Evolutionary conservation across 2,888 invertebrate species (phyloP), one percentile per base, ranked within the genome.

Genomic region (Limnephilus rhombicus): DNA sequence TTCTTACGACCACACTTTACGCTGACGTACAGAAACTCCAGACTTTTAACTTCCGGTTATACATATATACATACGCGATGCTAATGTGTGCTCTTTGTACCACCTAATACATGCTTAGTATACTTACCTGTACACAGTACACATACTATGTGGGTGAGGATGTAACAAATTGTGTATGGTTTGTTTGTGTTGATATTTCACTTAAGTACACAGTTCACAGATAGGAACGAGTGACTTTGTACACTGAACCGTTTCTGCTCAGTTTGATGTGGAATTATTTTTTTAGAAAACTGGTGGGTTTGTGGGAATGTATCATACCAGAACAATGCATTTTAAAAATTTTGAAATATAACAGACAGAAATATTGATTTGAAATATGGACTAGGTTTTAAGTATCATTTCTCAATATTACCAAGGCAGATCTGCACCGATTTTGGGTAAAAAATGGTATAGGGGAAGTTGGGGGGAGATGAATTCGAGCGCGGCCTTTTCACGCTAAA

Each of bases 1-100:
- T 91, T 45, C 90, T 92, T 88, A 37, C 29, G 41, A 86, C 41
- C 86, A 86, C 29, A 86, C 86, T 86, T 86, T n/a, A 37, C 41
- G 7, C 90, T 80, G 90, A 86, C 18, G 81, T 80, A 89, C 92
- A 91, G 90, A 90, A 82, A 89, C 89, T 83, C 80, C 89, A 86
- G 53, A 91, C 90, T 86, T 45, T 87, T 89, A 41, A 92, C 92
- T 92, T 92, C 92, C 92, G 91, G 80, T 82, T 31, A 91, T 89
- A 90, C 80, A 85, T 86, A 90, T 86, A 85, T 86, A 68, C 68
- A 24, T n/a, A 68, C 68, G 0, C 24, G 9, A n/a, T 68, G 4
- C 68, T 68, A 68, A 68, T 68, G 68, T 68, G 68, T 68, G 68
- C 9, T 68, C n/a, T 24, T 18, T 68, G 68, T 24, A n/a, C 24